phyloP scores from a whole-genome alignment of 2,113 vertebrate genomes.

The Callaeas wilsoni region DNA sequence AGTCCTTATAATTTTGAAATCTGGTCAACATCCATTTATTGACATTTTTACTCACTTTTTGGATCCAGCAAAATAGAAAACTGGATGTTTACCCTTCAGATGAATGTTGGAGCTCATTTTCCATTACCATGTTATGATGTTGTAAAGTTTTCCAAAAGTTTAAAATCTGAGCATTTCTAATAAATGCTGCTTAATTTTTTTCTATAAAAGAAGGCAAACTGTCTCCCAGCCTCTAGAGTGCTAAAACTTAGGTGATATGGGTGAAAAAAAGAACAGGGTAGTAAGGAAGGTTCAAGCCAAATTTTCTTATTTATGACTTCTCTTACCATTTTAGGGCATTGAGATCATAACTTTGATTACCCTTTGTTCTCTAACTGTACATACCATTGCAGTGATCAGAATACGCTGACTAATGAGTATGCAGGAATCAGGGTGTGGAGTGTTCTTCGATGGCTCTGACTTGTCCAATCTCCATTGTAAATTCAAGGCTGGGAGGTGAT shows the following conservation, averaged over 20 bases:
- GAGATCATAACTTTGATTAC: not conserved
- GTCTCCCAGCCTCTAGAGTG: not conserved
- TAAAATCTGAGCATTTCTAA: not conserved
- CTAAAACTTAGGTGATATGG: rapidly evolving
- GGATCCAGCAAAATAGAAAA: not conserved
- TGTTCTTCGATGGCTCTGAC: not conserved
- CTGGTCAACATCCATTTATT: not conserved
- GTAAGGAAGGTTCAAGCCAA: not conserved
- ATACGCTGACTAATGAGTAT: not conserved
- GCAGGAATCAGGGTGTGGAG: not conserved
- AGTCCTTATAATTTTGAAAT: not conserved
- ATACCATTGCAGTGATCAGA: not conserved
- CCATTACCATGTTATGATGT: rapidly evolving
- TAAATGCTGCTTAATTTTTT: not conserved
- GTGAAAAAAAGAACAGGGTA: not conserved
- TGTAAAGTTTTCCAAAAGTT: not conserved
- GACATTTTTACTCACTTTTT: not conserved
- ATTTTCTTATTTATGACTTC: not conserved
- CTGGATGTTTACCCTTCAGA: not conserved
- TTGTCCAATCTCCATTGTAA: not conserved
- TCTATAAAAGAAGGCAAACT: not conserved
- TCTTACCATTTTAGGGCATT: not conserved
- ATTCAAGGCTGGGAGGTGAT: not conserved
- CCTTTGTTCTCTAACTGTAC: not conserved
- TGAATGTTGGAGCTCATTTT: not conserved